Conservation (phyloP, 2,113 vertebrate species). For the Trogon surrucura region DNA sequence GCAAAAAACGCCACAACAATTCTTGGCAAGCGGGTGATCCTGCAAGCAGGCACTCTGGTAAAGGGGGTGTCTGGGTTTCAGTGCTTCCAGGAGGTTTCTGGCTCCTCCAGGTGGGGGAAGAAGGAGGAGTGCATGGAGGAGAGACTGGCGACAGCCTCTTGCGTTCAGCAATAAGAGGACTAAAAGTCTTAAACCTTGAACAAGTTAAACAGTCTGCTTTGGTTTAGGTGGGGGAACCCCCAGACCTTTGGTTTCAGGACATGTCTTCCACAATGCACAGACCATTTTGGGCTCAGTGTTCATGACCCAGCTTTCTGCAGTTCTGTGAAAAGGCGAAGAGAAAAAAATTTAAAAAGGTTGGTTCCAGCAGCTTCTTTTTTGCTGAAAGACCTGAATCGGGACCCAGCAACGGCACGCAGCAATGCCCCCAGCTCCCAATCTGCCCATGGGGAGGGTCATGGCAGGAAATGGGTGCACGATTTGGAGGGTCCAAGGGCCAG, state of each 20-base stretch:
- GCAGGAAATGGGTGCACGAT: background rate
- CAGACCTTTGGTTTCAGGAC: background rate
- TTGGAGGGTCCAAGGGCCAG: background rate
- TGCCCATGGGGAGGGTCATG: accelerated
- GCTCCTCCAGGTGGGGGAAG: background rate
- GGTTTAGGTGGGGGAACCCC: background rate
- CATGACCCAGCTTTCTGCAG: background rate
- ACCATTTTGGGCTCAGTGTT: background rate
- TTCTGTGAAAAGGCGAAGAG: background rate
- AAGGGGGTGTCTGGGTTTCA: background rate
- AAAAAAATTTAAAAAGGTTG: background rate
- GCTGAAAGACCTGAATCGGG: background rate
- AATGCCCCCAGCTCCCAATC: background rate
- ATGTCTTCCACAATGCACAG: background rate
- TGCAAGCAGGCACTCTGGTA: background rate
- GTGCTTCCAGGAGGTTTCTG: background rate
- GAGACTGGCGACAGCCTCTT: accelerated
- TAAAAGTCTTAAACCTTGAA: background rate
- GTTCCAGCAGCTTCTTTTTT: background rate
- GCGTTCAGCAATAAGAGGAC: background rate
- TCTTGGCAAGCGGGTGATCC: background rate
- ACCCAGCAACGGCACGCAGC: background rate
- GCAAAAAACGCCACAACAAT: background rate
- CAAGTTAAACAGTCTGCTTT: background rate
- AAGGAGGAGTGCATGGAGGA: background rate